Conservation (phyloP, 2,113 vertebrate genomes). For the Solea solea region DNA sequence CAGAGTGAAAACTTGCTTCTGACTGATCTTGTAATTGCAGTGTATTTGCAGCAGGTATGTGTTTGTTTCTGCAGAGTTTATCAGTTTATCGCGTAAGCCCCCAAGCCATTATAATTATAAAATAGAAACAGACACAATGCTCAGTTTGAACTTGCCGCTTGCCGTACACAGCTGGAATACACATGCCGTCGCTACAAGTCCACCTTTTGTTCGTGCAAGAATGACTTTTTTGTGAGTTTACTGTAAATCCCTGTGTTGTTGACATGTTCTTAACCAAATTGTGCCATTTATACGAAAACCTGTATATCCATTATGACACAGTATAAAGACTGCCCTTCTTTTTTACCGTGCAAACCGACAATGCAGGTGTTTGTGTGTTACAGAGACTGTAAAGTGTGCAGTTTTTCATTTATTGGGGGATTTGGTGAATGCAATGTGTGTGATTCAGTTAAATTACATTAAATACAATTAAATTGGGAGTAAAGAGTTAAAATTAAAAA, state of each 20-base stretch:
- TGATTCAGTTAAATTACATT: too few relatives aligned
- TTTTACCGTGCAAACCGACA: neutral
- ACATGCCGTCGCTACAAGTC: neutral
- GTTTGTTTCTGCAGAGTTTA: constrained; percentile 29
- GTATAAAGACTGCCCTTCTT: neutral
- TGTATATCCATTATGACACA: neutral
- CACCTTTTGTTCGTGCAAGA: neutral
- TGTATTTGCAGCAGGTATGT: constrained; percentile 42
- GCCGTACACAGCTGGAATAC: neutral
- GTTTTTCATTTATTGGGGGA: too few relatives aligned
- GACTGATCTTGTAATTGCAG: constrained; percentile 67
- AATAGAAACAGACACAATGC: neutral
- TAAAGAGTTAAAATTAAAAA: too few relatives aligned
- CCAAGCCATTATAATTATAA: constrained; percentile 44
- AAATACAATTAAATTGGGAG: too few relatives aligned
- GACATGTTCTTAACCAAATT: neutral
- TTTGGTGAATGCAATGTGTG: too few relatives aligned
- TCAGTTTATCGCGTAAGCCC: constrained; percentile 35
- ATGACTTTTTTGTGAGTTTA: neutral
- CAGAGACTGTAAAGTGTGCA: neutral
- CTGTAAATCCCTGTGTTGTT: constrained; percentile 6
- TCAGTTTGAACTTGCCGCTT: constrained; percentile 6
- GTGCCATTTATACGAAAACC: neutral
- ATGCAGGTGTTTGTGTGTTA: neutral
- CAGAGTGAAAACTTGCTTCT: constrained; percentile 41